These are phyloP conservation scores for Onychostruthus taczanowskii DNA, from an alignment of 2,113 vertebrate genomes.

Conservation along the genomic window DNA sequence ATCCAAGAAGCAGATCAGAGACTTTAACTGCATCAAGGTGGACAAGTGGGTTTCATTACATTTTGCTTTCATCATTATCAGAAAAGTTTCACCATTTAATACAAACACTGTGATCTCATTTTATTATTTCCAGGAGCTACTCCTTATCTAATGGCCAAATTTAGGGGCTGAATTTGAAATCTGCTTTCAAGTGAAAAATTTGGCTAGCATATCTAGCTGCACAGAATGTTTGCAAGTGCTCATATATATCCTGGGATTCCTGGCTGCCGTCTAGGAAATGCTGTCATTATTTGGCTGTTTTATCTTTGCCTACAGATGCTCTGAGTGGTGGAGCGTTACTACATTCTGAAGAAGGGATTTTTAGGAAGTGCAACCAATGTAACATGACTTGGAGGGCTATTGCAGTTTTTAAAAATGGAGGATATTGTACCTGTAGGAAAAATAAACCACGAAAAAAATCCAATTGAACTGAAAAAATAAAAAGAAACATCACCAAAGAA, in stretches of 20 bases:
- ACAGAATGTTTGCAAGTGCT: not conserved
- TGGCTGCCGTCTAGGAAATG: not conserved
- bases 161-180: not conserved
- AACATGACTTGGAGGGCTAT: not conserved
- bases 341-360: not conserved
- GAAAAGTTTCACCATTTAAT: not conserved
- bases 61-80: slow-evolving; percentile 46
- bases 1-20: slow-evolving; percentile 10
- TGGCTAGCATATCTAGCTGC: not conserved
- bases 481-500: not conserved
- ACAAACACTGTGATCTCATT: slow-evolving; percentile 29
- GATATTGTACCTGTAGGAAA: not conserved
- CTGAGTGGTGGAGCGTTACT: not conserved
- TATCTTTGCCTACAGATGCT: not conserved
- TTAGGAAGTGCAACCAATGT: not conserved
- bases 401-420: not conserved
- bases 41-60: slow-evolving; percentile 37
- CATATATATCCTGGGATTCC: not conserved
- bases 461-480: not conserved
- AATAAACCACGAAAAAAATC: not conserved
- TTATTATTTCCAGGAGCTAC: slow-evolving; percentile 54
- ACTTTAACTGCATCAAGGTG: not conserved
- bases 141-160: not conserved
- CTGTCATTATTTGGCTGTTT: not conserved
- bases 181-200: slow-evolving; percentile 3